These are phyloP conservation scores for Scaptomyza tumidula DNA, from an alignment of 2,888 invertebrate genomes.

Conservation along the genomic window DNA sequence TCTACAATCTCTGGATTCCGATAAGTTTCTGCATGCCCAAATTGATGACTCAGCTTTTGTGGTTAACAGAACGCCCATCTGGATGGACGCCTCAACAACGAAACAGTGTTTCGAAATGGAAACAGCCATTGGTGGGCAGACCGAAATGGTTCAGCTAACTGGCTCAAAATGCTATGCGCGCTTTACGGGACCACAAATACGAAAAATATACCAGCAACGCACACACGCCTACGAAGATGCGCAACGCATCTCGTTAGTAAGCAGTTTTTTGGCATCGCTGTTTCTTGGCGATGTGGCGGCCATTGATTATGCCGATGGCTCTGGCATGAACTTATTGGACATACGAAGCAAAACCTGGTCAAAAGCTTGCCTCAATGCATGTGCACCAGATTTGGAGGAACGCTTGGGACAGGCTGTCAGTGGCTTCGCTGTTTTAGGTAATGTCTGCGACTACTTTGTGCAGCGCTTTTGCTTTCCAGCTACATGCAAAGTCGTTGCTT, in stretches of 20 bases:
- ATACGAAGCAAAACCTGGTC: conserved; percentile 92
- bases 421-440: conserved; percentile 89
- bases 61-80: conserved; percentile 92
- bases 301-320: conserved; percentile 96
- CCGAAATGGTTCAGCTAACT: conserved; percentile 82
- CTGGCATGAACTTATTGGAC: conserved; percentile 98
- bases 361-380: conserved; percentile 89
- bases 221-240: conserved; percentile 90
- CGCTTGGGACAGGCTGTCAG: conserved; percentile 92
- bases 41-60: conserved; percentile 91
- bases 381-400: conserved; percentile 89
- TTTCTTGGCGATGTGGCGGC: conserved; percentile 95
- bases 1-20: conserved; percentile 88
- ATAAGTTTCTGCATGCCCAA: conserved; percentile 93
- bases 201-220: conserved; percentile 91
- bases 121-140: conserved; percentile 89
- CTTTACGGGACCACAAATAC: conserved; percentile 97
- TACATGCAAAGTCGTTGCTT: conserved; percentile 92
- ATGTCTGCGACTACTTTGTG: conserved; percentile 91
- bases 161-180: conserved; percentile 85
- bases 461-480: conserved; percentile 93
- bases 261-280: conserved; percentile 95
- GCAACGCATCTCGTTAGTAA: conserved; percentile 95
- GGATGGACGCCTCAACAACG: conserved; percentile 93
- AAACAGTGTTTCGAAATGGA: conserved; percentile 88